Evolutionary conservation across 2,797 vertebrate genomes (phyloP).

Genomic region (Scarus forsteni): DNA sequence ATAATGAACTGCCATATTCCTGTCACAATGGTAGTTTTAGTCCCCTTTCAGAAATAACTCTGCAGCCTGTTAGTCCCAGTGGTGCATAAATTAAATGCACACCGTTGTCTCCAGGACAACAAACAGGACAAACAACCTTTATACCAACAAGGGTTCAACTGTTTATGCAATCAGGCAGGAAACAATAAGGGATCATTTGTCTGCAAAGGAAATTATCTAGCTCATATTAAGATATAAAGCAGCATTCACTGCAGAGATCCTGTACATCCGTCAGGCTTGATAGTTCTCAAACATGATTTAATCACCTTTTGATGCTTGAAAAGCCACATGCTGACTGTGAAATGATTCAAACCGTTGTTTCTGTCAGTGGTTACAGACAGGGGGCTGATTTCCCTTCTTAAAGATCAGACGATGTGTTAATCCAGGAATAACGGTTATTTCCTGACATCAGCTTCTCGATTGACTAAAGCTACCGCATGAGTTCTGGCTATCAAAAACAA

Average conservation of each 20-base stretch:
- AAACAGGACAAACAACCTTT: conserved; percentile 62
- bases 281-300: conserved; percentile 3
- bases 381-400: conserved; percentile 26
- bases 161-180: conserved; percentile 75
- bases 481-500: no score
- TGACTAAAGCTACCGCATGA: no score
- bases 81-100: conserved; percentile 51
- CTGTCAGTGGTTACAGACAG: conserved; percentile 6
- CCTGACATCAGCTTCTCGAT: no score
- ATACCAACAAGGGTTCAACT: conserved; percentile 65
- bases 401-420: conserved; percentile 20
- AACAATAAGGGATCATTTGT: conserved; percentile 70
- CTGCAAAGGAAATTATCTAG: conserved; percentile 49
- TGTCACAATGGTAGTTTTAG: conserved; percentile 33
- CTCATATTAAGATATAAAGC: conserved; percentile 42
- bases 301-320: background rate
- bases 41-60: conserved; percentile 48
- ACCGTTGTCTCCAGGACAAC: conserved; percentile 54
- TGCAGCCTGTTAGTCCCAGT: conserved; percentile 39
- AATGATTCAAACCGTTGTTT: background rate
- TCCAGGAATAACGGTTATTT: conserved; percentile 12
- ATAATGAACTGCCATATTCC: conserved; percentile 26
- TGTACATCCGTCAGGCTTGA: background rate
- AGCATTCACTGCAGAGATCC: conserved; percentile 26
- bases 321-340: background rate